Evolutionary conservation across 2,888 invertebrate genomes (phyloP).

Genomic region (Zaprionus lineosus): DNA sequence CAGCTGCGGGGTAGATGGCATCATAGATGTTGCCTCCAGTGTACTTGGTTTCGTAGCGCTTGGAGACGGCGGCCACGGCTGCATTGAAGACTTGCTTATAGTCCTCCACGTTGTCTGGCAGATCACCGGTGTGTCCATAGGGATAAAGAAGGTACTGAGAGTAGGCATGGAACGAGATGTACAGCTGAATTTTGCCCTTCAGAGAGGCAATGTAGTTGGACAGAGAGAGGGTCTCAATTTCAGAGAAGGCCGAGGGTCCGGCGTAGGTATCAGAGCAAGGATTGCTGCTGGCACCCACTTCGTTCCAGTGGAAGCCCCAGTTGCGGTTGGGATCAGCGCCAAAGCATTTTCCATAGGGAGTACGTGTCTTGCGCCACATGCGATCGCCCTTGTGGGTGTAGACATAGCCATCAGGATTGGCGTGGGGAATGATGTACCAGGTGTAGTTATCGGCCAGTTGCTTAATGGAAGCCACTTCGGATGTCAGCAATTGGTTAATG

Average conservation of each 20-base stretch:
- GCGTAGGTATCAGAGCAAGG: constrained; percentile 87
- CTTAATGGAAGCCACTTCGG: constrained; percentile 83
- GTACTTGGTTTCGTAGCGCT: constrained; percentile 86
- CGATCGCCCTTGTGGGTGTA: constrained; percentile 85
- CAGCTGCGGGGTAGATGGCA: constrained; percentile 85
- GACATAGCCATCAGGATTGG: constrained; percentile 91
- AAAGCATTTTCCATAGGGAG: constrained; percentile 83
- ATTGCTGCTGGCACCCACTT: constrained; percentile 84
- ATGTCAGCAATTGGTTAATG: constrained; percentile 85
- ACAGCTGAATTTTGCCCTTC: constrained; percentile 85
- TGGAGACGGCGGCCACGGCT: constrained; percentile 81
- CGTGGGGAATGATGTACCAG: constrained; percentile 89
- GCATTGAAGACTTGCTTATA: constrained; percentile 81
- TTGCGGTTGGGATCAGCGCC: constrained; percentile 92
- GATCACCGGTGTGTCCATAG: constrained; percentile 86
- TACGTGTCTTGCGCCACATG: constrained; percentile 87
- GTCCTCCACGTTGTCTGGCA: constrained; percentile 84
- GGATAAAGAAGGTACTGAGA: constrained; percentile 89
- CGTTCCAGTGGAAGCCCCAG: constrained; percentile 88
- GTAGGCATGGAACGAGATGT: constrained; percentile 90
- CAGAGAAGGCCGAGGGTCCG: constrained; percentile 88
- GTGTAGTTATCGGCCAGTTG: constrained; percentile 85
- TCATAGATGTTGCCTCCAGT: constrained; percentile 85
- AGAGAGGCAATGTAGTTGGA: constrained; percentile 85
- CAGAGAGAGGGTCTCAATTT: constrained; percentile 84